Base-by-base conservation (phyloP, 2,797 vertebrate species). In the Chelon auratus region DNA sequence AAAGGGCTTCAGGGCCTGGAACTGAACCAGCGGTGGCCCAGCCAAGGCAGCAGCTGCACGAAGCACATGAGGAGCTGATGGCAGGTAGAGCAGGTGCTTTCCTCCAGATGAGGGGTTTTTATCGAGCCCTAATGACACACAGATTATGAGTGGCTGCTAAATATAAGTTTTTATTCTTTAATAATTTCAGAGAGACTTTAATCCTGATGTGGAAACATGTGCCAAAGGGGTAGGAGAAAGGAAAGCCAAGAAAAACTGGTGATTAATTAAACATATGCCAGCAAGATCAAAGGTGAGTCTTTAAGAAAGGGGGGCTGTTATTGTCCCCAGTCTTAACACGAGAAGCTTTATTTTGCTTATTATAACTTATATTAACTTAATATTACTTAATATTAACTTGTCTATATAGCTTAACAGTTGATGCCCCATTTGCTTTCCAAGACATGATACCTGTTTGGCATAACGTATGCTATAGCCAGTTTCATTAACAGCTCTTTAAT, bases 41-140 rank as follows among this genome's bases (percentile, higher is more conserved):
- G 80, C 77, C 83, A 75, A 67, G 67, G 62, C 80, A 78, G 78
- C 90, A 90, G 90, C 87, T 90, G 88, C 81, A 75, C 33, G 0
- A 22, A 77, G 74, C 71, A 90, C 81, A 89, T 84, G 77, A 87
- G 68, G 77, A 90, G 85, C 83, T 83, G 76, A 91, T 89, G 86
- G 87, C 91, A 92, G 92, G 87, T 89, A 85, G 73, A 74, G 77
- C 92, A 93, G 92, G 91, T 93, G 90, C 86, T 87, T 58, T 50
- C 69, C 17, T 56, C 61, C 54, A 75, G 63, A 78, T 18, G 4
- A 71, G 18, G 22, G 30, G 61, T 45, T 84, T 89, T 92, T 86
- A 87, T 88, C 83, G 77, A 63, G 54, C 62, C 50, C 74, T 87
- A 85, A 88, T 83, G 78, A 84, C 81, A 87, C 68, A 40, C 67